phyloP scores from a whole-genome alignment of 2,888 invertebrate species.

The Timema podura region DNA sequence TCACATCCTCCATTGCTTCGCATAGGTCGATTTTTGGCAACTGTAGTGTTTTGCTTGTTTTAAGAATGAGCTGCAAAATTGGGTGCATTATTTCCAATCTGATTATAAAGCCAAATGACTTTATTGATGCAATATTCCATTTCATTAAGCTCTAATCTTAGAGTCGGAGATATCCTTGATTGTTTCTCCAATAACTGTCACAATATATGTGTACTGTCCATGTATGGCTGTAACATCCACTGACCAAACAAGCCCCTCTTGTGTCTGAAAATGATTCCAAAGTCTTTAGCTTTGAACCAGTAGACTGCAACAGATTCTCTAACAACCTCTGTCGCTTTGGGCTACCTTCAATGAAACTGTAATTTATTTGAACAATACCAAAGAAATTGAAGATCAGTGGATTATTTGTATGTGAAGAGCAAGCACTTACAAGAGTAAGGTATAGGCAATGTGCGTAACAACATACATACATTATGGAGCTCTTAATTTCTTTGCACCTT shows the following conservation, averaged over 20 bases:
- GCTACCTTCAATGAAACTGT: not conserved
- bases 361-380: not conserved
- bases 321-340: not conserved
- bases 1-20: constrained; percentile 5
- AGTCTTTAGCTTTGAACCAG: constrained; percentile 6
- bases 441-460: not conserved
- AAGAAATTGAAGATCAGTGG: constrained; percentile 1
- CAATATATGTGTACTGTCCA: constrained; percentile 1
- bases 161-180: not conserved
- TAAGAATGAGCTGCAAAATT: not conserved
- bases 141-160: constrained; percentile 1
- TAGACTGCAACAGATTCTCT: not conserved
- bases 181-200: constrained; percentile 1
- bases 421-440: constrained; percentile 4
- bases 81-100: not conserved
- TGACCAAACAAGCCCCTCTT: not conserved
- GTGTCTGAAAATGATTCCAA: not conserved
- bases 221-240: not conserved
- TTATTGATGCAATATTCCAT: constrained; percentile 6
- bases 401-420: not conserved
- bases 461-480: not conserved
- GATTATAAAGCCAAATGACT: constrained; percentile 9
- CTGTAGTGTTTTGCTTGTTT: constrained; percentile 3
- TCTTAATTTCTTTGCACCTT: not conserved
- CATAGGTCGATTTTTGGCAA: not conserved